phyloP scores from a whole-genome alignment of 2,797 vertebrate genomes.

The Manis pentadactyla region DNA sequence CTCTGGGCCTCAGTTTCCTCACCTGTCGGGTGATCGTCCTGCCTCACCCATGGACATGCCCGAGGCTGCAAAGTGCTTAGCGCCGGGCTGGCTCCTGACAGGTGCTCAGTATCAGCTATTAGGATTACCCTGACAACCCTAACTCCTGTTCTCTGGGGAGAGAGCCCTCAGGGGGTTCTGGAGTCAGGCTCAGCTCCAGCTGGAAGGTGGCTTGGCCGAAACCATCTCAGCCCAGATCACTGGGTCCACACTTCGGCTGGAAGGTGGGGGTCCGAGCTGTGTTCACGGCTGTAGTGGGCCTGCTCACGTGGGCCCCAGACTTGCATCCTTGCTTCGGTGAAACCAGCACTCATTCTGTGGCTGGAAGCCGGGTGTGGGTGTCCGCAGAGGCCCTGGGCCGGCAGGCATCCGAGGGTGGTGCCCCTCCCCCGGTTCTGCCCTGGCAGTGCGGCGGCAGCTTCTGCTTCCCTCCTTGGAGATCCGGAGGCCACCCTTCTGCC shows the following conservation, averaged over 20 bases:
- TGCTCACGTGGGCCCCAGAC: rapidly evolving
- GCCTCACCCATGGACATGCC: neutral
- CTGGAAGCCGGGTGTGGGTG: neutral
- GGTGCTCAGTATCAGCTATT: neutral
- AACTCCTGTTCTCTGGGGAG: neutral
- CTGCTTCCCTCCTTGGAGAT: too few species aligned
- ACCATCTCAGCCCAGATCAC: rapidly evolving
- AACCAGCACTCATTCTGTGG: rapidly evolving
- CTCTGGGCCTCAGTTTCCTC: neutral
- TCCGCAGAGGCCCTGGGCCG: rapidly evolving
- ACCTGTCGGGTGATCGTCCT: too few species aligned
- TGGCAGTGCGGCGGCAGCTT: rapidly evolving
- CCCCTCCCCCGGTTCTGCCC: too few species aligned
- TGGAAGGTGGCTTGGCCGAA: neutral
- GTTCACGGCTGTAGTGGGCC: rapidly evolving
- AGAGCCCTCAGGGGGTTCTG: neutral
- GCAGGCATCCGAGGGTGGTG: too few species aligned
- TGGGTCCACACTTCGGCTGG: neutral
- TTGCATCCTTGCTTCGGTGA: rapidly evolving
- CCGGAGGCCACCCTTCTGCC: neutral
- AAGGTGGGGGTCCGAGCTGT: neutral
- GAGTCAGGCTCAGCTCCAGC: neutral
- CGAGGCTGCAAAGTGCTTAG: neutral
- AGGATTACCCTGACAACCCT: rapidly evolving
- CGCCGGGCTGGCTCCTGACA: neutral